A percentile compares a stretch with the other conserved stretches of the same genome.
Conservation (phyloP, 2,888 invertebrate species). For the Pristionchus arcanus region DNA sequence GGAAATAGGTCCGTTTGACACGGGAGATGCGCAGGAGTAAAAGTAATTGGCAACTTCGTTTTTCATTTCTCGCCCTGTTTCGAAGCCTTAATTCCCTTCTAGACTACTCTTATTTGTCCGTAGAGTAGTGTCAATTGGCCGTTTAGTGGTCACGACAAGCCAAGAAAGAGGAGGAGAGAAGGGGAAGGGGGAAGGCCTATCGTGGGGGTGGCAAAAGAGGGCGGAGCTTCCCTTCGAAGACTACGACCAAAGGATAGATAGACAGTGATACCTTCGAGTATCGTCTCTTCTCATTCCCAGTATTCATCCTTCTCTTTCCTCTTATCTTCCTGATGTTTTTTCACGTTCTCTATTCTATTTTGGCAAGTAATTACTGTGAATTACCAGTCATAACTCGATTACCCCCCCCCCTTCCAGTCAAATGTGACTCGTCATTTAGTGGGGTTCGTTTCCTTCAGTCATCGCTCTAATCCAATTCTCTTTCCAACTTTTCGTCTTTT, state of each 20-base stretch:
- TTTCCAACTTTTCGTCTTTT: slow-evolving; percentile 16
- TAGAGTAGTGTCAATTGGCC: slow-evolving; percentile 35
- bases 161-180: neutral
- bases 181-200: slow-evolving; percentile 15
- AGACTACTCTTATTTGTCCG: slow-evolving; percentile 2
- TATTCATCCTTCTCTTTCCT: neutral
- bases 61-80: neutral
- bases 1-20: neutral
- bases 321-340: neutral
- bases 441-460: neutral
- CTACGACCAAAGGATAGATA: neutral
- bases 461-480: neutral
- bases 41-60: slow-evolving; percentile 16
- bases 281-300: neutral
- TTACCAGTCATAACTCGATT: slow-evolving; percentile 24
- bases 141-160: slow-evolving; percentile 11
- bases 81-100: slow-evolving; percentile 11
- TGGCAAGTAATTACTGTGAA: neutral
- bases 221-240: neutral
- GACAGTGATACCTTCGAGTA: slow-evolving; percentile 34
- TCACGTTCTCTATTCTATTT: neutral
- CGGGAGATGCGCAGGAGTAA: neutral
- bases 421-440: neutral
- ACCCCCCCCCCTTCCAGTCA: neutral
- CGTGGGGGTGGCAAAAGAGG: slow-evolving; percentile 40